Conservation (phyloP, 1,140 invertebrate species). For the Palaemon carinicauda region DNA sequence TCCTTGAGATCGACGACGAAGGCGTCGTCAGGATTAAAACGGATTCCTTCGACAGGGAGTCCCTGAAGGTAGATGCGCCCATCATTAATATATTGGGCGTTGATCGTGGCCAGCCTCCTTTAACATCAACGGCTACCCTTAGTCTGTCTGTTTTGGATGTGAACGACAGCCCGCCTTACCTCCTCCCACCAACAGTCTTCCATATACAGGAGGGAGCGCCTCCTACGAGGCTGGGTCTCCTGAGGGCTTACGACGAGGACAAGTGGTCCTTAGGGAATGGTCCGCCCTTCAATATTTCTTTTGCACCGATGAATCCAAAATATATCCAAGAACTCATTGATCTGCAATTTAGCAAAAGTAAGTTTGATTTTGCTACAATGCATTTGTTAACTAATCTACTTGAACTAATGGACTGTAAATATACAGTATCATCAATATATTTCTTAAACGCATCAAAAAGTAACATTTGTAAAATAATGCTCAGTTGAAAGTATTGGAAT, state of each 20-base stretch:
- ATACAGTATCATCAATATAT: no score
- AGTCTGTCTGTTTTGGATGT: constrained; percentile 47
- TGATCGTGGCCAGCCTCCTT: constrained; percentile 46
- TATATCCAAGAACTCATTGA: constrained; percentile 11
- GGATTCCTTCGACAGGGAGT: constrained; percentile 26
- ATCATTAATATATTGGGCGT: constrained; percentile 25
- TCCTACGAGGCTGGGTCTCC: constrained; percentile 27
- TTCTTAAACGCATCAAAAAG: no score
- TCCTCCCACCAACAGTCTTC: constrained; percentile 27
- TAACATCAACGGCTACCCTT: constrained; percentile 51
- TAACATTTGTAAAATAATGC: no score
- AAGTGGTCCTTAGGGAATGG: constrained; percentile 51
- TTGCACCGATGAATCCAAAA: constrained; percentile 38
- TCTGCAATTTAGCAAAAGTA: constrained; percentile 17
- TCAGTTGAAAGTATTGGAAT: no score
- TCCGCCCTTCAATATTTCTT: constrained; percentile 52
- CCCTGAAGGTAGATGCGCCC: constrained; percentile 6
- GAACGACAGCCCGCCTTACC: constrained; percentile 52
- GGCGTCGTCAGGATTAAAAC: constrained; percentile 22
- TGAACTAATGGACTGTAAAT: no score
- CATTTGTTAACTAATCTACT: neutral
- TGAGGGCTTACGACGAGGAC: constrained; percentile 43
- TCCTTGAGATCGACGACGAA: constrained; percentile 15
- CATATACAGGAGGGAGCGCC: constrained; percentile 32
- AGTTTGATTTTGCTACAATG: neutral